phyloP scores from a whole-genome alignment of 2,113 vertebrate species.

The Danio rerio region DNA sequence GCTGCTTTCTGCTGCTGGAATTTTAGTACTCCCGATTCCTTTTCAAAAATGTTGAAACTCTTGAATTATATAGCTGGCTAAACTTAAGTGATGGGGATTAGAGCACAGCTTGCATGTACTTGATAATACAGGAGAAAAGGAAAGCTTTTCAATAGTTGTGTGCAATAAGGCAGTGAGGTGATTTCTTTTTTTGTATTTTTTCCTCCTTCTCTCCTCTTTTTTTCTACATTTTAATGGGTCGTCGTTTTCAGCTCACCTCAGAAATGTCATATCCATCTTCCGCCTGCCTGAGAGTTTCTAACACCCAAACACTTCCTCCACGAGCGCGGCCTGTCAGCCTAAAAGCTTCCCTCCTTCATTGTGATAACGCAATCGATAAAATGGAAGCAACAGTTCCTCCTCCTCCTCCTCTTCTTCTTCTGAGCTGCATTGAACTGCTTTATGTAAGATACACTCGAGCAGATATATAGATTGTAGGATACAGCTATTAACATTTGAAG shows the following conservation, averaged over 20 bases:
- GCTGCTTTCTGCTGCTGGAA: neutral
- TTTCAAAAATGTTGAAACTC: neutral
- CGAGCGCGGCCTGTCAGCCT: slow-evolving; percentile 50
- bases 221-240: slow-evolving; percentile 55
- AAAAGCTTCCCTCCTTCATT: slow-evolving; percentile 53
- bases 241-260: slow-evolving; percentile 54
- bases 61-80: neutral
- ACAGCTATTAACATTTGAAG: slow-evolving; percentile 12
- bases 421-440: slow-evolving; percentile 50
- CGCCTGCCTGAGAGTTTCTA: slow-evolving; percentile 52
- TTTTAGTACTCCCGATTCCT: neutral
- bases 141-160: slow-evolving; percentile 19
- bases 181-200: slow-evolving; percentile 9
- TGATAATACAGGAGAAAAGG: slow-evolving; percentile 18
- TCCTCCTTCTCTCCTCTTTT: neutral
- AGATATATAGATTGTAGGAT: neutral
- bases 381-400: slow-evolving; percentile 2
- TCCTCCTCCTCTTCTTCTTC: slow-evolving; percentile 39
- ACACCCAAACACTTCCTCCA: slow-evolving; percentile 49
- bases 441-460: slow-evolving; percentile 35
- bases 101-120: slow-evolving; percentile 3
- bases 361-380: slow-evolving; percentile 52
- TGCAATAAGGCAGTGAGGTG: neutral
- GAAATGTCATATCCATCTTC: slow-evolving; percentile 59
- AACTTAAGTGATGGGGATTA: slow-evolving; percentile 20